These are phyloP conservation scores for Apistogramma diplotaenia DNA, from an alignment of 2,113 vertebrate species.

Conservation along the genomic window DNA sequence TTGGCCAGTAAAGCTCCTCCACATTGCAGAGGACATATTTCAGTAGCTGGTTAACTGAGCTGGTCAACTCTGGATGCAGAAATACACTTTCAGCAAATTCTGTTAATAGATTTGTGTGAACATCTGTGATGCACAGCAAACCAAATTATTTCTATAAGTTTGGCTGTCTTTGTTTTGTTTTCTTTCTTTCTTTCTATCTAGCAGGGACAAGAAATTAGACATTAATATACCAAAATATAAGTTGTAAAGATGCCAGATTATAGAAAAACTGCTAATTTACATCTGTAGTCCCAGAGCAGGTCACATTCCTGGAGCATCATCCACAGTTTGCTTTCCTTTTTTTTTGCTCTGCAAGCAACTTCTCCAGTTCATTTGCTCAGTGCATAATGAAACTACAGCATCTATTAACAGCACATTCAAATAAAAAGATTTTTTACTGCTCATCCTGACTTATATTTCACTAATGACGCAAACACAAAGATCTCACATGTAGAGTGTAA, in stretches of 20 bases:
- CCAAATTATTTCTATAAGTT: not conserved
- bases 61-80: not conserved
- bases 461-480: too few species aligned
- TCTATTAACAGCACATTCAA: not conserved
- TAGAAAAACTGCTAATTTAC: accelerated
- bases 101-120: not conserved
- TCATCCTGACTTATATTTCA: too few species aligned
- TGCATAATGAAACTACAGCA: not conserved
- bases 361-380: not conserved
- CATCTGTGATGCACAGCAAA: not conserved
- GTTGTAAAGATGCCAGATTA: not conserved
- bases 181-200: not conserved
- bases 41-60: not conserved
- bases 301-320: accelerated
- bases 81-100: not conserved
- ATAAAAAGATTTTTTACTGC: too few species aligned
- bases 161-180: not conserved
- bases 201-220: not conserved
- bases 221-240: not conserved
- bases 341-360: not conserved
- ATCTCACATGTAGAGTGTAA: too few species aligned
- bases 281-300: accelerated
- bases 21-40: not conserved
- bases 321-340: not conserved
- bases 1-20: not conserved